phyloP scores from a whole-genome alignment of 2,888 invertebrate species.

The Leptopilina drosophilae region DNA sequence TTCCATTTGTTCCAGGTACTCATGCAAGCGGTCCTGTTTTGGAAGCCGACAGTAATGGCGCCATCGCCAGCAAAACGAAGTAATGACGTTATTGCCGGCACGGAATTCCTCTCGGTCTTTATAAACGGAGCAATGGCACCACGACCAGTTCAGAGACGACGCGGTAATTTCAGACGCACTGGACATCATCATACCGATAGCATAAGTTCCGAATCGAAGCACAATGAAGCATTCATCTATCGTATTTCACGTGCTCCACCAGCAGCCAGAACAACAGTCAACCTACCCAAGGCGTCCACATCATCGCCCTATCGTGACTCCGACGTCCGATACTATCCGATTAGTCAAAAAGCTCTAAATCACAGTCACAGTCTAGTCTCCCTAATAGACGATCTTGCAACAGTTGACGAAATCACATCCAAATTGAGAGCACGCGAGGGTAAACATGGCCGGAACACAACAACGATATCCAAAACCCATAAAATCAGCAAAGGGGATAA shows the following conservation, averaged over 20 bases:
- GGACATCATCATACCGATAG: slow-evolving; percentile 63
- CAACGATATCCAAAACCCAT: slow-evolving; percentile 41
- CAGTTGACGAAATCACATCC: slow-evolving; percentile 59
- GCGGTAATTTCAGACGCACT: slow-evolving; percentile 58
- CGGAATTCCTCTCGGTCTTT: slow-evolving; percentile 77
- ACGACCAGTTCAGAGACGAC: slow-evolving; percentile 65
- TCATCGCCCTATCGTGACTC: slow-evolving; percentile 58
- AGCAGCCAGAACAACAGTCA: slow-evolving; percentile 8
- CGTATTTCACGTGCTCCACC: slow-evolving; percentile 73
- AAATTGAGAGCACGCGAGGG: slow-evolving; percentile 50
- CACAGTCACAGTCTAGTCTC: slow-evolving; percentile 66
- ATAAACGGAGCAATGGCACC: slow-evolving; percentile 76
- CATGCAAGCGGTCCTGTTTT: slow-evolving; percentile 69
- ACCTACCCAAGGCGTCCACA: neutral
- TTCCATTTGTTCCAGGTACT: slow-evolving; percentile 67
- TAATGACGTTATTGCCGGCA: slow-evolving; percentile 77
- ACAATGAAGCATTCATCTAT: slow-evolving; percentile 73
- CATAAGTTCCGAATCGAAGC: slow-evolving; percentile 70
- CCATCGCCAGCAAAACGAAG: slow-evolving; percentile 65
- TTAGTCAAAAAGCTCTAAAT: slow-evolving; percentile 69
- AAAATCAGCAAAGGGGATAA: slow-evolving; percentile 41
- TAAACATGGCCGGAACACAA: slow-evolving; percentile 45
- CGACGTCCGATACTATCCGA: slow-evolving; percentile 69
- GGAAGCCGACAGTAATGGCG: slow-evolving; percentile 66
- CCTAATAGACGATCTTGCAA: slow-evolving; percentile 67